phyloP scores from a whole-genome alignment of 92 coral and sea anemone genomes.

The Hydrozoanthus gracilis region DNA sequence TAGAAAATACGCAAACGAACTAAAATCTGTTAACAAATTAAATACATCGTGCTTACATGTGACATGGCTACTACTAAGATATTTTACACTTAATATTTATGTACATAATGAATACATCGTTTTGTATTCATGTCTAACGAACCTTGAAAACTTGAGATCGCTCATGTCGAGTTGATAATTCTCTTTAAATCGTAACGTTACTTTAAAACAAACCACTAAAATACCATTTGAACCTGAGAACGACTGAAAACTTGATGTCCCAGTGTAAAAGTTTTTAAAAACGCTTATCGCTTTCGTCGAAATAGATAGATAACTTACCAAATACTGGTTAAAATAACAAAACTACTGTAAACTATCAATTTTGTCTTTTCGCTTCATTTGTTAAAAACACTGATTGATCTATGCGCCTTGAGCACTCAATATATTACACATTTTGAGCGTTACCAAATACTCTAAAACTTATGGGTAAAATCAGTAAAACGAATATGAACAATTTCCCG shows the following conservation, averaged over 20 bases:
- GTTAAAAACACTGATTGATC: not conserved
- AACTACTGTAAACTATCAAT: not conserved
- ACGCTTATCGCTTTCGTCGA: not conserved
- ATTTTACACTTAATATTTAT: not conserved
- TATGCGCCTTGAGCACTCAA: not conserved
- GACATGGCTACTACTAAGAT: not conserved
- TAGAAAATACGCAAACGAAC: not conserved
- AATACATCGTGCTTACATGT: not conserved
- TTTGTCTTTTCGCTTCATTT: not conserved
- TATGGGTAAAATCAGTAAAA: constrained; percentile 2
- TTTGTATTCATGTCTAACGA: not conserved
- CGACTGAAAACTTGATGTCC: no score
- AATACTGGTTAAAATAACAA: constrained; percentile 9
- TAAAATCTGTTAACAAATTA: not conserved
- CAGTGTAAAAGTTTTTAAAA: not conserved
- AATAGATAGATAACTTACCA: constrained; percentile 2
- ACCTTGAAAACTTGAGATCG: not conserved
- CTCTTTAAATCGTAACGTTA: not conserved
- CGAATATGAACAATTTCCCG: constrained; percentile 20
- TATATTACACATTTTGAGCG: no score
- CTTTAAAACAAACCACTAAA: not conserved
- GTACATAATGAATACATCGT: not conserved
- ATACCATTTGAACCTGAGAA: no score
- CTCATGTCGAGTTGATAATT: not conserved
- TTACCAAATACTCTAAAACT: constrained; percentile 6